Percentiles rank a stretch among this genome's conserved stretches.
Conservation (phyloP, 35 echinoderm and acorn worm species). For the Heliocidaris erythrogramma region DNA sequence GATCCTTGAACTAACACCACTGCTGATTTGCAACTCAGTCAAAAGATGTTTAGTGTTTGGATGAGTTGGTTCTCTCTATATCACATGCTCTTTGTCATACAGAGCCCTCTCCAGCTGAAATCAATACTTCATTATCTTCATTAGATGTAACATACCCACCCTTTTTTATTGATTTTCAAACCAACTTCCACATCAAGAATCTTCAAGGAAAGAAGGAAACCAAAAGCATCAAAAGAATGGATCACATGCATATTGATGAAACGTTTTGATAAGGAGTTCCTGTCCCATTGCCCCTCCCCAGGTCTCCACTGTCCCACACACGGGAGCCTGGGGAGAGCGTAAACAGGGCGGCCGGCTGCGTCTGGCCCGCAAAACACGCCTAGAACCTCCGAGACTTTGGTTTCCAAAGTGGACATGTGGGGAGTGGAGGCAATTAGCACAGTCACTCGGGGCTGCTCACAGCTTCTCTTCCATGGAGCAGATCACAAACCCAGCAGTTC, state of each 20-base stretch:
- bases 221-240: not conserved
- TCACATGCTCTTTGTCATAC: not conserved
- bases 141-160: conserved; percentile 9
- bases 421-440: not conserved
- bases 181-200: not conserved
- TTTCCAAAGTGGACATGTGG: not conserved
- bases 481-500: not conserved
- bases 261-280: conserved; percentile 16
- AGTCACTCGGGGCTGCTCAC: not conserved
- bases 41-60: not conserved
- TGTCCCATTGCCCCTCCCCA: not conserved
- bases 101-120: not conserved
- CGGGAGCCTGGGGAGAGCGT: not conserved
- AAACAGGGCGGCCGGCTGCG: not conserved
- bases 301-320: not conserved
- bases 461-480: not conserved
- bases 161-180: not conserved
- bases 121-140: conserved; percentile 1
- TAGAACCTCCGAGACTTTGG: not conserved
- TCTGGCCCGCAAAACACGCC: not conserved
- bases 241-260: not conserved
- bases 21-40: not conserved
- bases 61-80: not conserved
- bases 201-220: not conserved
- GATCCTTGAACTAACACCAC: not conserved